Percentiles rank a stretch among this genome's conserved stretches.
phyloP scores from a whole-genome alignment of 2,113 vertebrate species.

The Nycticryphes semicollaris region DNA sequence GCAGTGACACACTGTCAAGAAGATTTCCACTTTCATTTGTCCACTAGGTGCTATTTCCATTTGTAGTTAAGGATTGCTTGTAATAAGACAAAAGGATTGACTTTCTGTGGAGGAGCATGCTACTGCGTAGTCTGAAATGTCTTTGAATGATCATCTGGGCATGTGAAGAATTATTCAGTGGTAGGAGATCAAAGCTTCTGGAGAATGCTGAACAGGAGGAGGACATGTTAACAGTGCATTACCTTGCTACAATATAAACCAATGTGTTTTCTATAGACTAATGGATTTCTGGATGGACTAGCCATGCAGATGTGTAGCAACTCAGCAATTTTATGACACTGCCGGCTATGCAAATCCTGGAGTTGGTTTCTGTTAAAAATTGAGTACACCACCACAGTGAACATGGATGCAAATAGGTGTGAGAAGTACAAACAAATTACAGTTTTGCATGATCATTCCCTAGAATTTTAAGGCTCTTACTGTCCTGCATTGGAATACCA shows the following conservation, averaged over 20 bases:
- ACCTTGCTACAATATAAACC: background rate
- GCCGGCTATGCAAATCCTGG: background rate
- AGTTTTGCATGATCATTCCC: background rate
- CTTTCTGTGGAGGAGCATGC: background rate
- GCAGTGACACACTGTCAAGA: background rate
- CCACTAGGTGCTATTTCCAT: background rate
- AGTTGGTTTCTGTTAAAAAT: background rate
- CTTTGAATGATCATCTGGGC: background rate
- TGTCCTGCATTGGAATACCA: background rate
- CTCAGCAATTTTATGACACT: background rate
- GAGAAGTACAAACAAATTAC: background rate
- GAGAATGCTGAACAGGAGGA: background rate
- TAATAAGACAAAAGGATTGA: background rate
- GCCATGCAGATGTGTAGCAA: background rate
- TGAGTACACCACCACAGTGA: background rate
- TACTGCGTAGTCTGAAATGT: background rate
- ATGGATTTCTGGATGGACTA: background rate
- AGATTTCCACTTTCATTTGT: background rate
- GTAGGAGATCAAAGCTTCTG: background rate
- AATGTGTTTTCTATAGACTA: background rate
- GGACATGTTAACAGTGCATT: background rate
- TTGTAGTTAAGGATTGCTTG: background rate
- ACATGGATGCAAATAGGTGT: background rate
- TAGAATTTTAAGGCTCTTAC: background rate
- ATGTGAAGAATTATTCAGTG: accelerated